Base-by-base conservation (phyloP, 2,797 vertebrate species). In the Cossypha heuglini region DNA sequence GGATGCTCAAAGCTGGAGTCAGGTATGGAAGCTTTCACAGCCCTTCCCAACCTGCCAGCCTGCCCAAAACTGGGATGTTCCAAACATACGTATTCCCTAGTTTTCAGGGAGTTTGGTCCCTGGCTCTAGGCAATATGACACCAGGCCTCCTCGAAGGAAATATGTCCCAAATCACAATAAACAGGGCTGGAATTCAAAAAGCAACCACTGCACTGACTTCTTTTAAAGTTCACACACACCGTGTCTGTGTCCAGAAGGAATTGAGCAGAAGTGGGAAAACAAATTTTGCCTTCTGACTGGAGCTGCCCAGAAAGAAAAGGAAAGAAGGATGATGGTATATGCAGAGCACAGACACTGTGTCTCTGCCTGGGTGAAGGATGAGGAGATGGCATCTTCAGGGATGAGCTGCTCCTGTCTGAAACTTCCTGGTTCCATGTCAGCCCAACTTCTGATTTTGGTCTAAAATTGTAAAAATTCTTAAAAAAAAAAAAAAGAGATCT, bases 261-360 rank as follows among this genome's bases (percentile, higher is more conserved):
- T 7, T 51, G 33, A 48, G 20, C 5, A 52, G 25, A 24, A 43
- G 18, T 6, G 25, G 18, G 20, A 43, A 85, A 72, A 6, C 6
- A 75, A 28, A 9, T 43, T 81, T 91, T 87, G 18, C 3, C 3
- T 66, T 58, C 25, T n/a, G 20, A 3, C 16, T 81, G 21, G 45
- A 84, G 28, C 37, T 86, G 24, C 55, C 59, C 51, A 35, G 37
- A 28, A 80, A 31, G 18, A 19, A 42, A 42, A 43, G 18, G 42
- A 43, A 43, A 43, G 48, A 55, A 57, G 18, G 37, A 21, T 28
- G n/a, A 52, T 57, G 57, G 14, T 24, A 45, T 1, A 11, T 0
- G 0, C 10, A 43, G n/a, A 16, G 6, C 6, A 12, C 1, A 0
- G 28, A 16, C 2, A 1, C 9, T 18, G 45, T 0, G 0, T 49